These are phyloP conservation scores for Enteromius mattozi DNA, from an alignment of 2,797 vertebrate genomes.

Conservation along the genomic window DNA sequence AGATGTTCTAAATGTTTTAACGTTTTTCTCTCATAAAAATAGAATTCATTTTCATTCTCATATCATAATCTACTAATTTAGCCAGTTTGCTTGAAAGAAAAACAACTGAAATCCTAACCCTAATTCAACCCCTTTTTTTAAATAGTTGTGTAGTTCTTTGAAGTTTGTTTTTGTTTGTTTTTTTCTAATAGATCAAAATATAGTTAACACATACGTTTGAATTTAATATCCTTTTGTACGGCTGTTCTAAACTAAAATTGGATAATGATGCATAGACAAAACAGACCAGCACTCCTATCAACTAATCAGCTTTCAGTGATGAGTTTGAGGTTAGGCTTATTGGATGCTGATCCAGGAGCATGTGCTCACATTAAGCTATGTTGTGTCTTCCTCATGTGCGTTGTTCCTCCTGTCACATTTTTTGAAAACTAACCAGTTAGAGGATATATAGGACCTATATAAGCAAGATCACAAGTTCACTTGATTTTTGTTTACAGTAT, in stretches of 20 bases:
- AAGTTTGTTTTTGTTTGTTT: neutral
- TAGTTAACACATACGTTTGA: neutral
- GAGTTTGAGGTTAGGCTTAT: neutral
- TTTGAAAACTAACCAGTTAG: neutral
- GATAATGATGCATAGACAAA: neutral
- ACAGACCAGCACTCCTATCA: neutral
- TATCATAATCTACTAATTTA: neutral
- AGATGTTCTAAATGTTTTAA: neutral
- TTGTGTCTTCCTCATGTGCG: neutral
- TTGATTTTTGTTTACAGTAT: slow-evolving; percentile 5
- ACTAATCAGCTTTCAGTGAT: neutral
- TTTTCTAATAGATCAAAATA: neutral
- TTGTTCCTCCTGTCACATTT: neutral
- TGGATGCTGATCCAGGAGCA: neutral
- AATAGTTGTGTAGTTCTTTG: neutral
- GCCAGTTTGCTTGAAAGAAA: neutral
- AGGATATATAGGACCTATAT: neutral
- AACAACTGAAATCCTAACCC: neutral
- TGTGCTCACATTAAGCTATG: neutral
- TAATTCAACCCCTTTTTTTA: neutral
- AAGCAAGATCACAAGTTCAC: neutral
- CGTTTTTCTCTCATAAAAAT: neutral
- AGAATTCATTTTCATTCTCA: neutral
- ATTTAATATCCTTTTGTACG: neutral
- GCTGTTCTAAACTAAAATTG: neutral